Evolutionary conservation across 2,888 invertebrate genomes (phyloP).

Genomic region (Acanthosepion pharaonis): DNA sequence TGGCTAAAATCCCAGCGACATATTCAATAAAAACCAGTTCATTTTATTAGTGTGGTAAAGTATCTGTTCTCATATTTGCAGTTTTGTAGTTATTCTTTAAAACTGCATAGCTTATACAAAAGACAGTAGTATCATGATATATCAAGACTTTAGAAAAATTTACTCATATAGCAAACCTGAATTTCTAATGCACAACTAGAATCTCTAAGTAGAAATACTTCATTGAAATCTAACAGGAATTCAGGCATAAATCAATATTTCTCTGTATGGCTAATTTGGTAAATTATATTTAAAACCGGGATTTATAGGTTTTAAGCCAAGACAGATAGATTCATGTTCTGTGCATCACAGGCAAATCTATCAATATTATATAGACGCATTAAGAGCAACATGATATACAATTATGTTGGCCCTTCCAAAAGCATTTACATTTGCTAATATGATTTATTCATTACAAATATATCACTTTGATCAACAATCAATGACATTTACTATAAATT

Average conservation of each 20-base stretch:
- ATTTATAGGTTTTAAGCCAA: background rate
- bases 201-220: background rate
- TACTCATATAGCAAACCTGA: background rate
- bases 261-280: background rate
- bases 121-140: no score
- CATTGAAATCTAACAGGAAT: background rate
- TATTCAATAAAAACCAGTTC: no score
- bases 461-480: background rate
- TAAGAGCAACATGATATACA: background rate
- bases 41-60: no score
- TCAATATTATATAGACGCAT: background rate
- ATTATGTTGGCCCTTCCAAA: background rate
- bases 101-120: no score
- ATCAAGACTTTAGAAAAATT: background rate
- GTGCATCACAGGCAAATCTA: background rate
- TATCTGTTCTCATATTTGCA: no score
- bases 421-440: background rate
- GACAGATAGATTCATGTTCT: background rate
- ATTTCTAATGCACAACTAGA: background rate
- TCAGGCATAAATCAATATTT: background rate
- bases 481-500: background rate
- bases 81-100: no score
- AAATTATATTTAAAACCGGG: conserved; percentile 3
- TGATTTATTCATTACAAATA: background rate
- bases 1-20: no score